Base-by-base conservation (phyloP, 1,140 invertebrate genomes). In the Pseudomyrmex gracilis region DNA sequence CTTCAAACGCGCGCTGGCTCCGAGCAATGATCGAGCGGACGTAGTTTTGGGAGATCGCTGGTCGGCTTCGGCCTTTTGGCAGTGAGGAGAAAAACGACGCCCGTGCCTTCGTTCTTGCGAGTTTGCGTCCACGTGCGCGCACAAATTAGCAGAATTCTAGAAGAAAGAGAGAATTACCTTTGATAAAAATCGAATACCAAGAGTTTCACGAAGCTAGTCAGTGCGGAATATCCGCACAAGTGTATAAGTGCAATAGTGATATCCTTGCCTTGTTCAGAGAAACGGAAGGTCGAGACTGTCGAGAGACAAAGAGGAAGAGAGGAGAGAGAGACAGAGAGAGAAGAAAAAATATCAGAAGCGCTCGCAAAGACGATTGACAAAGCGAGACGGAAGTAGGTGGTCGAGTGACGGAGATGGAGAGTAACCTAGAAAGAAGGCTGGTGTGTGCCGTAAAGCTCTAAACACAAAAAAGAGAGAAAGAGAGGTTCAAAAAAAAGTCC, bases 1-100 rank as follows among this genome's bases (percentile, higher is more conserved):
- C 82, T 84, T 92, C 91, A 93, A 91, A 92, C 87, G 86, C 87
- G 82, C 85, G 89, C 90, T 91, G 64, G 87, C 88, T 88, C 89
- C 91, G 91, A 91, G 43, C 66, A 84, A 92, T 92, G 92, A 90
- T 66, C 88, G 88, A 66, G 70, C 70, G 86, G 64, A 89, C 86
- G 89, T 90, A 88, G 88, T 87, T 86, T 53, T n/a, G n/a, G 85
- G 89, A 92, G 91, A 91, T 83, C 57, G 57, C 47, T 17, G 17
- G 77, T 83, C 83, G 82, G 83, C 90, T 89, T 78, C 87, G 84
- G 83, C 68, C 86, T 73, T 91, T 89, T 86, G 89, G 74, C 77
- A 86, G 83, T 88, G 5, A 51, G 9, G 82, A 83, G 85, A 86
- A 63, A 87, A 63, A 87, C 66, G 66, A 71, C 85, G 87, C 84